Conservation (phyloP, 2,888 invertebrate species). For the Loripinus fragilis region DNA sequence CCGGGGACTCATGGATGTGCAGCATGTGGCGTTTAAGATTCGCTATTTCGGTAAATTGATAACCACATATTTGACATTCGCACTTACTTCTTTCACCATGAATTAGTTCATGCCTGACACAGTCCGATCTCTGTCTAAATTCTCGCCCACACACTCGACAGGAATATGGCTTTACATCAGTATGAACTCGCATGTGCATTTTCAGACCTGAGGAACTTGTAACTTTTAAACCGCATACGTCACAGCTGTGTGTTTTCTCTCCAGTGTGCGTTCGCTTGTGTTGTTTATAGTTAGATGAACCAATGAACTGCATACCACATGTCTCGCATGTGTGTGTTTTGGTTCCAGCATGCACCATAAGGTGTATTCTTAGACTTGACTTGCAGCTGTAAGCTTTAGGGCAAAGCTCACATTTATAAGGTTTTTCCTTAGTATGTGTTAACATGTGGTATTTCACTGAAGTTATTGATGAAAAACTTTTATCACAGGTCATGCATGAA, state of each 20-base stretch:
- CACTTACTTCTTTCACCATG: not conserved
- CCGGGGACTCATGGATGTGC: conserved; percentile 5
- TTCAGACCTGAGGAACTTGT: conserved; percentile 18
- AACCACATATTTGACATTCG: not conserved
- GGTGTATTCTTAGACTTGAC: conserved; percentile 16
- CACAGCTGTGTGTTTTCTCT: not conserved
- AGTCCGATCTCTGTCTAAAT: not conserved
- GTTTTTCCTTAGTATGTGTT: conserved; percentile 1
- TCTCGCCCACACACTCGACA: not conserved
- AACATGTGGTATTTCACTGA: conserved; percentile 5
- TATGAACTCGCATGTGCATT: conserved; percentile 5
- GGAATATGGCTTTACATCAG: not conserved
- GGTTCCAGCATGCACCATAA: conserved; percentile 4
- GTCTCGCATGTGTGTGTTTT: conserved; percentile 3
- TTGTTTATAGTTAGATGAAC: conserved; percentile 14
- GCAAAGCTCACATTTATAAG: conserved; percentile 16
- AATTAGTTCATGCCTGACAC: not conserved
- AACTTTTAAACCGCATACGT: conserved; percentile 2
- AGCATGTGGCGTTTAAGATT: not conserved
- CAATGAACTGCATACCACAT: not conserved
- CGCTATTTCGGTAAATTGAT: not conserved
- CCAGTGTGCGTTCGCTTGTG: not conserved
- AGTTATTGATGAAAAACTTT: not conserved
- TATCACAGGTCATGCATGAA: not conserved
- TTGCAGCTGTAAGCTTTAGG: not conserved